Evolutionary conservation across 2,888 invertebrate species (phyloP), one percentile per base, ranked within the genome.

Genomic region (Caenorhabditis drosophilae): DNA sequence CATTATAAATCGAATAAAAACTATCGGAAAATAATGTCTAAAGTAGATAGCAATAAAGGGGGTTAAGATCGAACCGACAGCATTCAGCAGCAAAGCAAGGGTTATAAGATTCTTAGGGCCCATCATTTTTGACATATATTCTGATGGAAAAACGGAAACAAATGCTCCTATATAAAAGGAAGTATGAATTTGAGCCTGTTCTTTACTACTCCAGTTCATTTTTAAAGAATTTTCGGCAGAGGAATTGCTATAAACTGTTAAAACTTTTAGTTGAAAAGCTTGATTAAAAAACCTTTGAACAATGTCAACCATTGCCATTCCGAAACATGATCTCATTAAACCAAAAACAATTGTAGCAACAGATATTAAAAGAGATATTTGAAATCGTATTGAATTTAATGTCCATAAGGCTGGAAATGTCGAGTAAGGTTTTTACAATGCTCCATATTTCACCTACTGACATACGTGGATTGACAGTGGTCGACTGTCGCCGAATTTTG

Each of bases 251-350:
- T 12, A 61, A 57, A 18, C 2, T 34, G 18, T 15, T 42, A n/a
- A n/a, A 23, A n/a, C n/a, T n/a, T n/a, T n/a, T n/a, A n/a, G 12
- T n/a, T 58, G 1, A 18, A 34, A 22, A 26, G 36, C 38, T 18
- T 18, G 7, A n/a, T 15, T 16, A 27, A 47, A 11, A 9, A 12
- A 49, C 16, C 7, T 26, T 46, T 11, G 16, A 23, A 47, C 25
- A 35, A 35, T 77, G 58, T 73, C 73, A 16, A 77, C 77, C 44
- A 79, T 67, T n/a, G 79, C 79, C 79, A 79, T 79, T 45, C 74
- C 69, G 18, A 79, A 55, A 42, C 70, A 66, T 16, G 68, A 70
- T 12, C 79, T 47, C 57, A 77, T 64, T 26, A 76, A 35, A 16
- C 70, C 74, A 25, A 76, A 67, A 23, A 77, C 72, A 2, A 67